These are phyloP conservation scores for Pterobdella sp. DNA, from an alignment of 2,888 invertebrate species.

Conservation along the genomic window DNA sequence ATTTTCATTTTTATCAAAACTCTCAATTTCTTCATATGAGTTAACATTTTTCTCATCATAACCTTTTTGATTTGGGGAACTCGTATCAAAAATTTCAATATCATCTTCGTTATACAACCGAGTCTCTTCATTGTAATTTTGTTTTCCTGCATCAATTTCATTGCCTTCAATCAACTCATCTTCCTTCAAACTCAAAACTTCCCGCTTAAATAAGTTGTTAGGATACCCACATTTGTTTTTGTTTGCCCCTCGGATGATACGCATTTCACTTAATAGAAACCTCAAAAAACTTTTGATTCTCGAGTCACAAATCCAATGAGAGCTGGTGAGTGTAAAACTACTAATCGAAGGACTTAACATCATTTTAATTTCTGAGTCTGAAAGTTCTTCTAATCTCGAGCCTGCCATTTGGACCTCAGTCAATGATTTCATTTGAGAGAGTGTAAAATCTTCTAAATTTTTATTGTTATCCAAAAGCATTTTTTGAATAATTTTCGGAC, in stretches of 20 bases:
- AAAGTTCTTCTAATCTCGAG: conserved; percentile 33
- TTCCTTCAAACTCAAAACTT: not conserved
- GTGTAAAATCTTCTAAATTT: not conserved
- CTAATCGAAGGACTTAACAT: conserved; percentile 31
- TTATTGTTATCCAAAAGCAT: conserved; percentile 20
- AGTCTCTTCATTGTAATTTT: not conserved
- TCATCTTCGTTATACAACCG: not conserved
- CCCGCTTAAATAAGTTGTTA: not conserved
- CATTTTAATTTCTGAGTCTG: conserved; percentile 24
- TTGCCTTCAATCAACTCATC: not conserved
- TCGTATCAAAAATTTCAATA: not conserved
- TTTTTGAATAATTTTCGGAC: conserved; percentile 33
- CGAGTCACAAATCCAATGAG: conserved; percentile 37
- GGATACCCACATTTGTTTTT: conserved; percentile 4
- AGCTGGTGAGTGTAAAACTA: conserved; percentile 33
- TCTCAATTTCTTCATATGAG: not conserved
- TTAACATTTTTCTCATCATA: not conserved
- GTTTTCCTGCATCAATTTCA: not conserved
- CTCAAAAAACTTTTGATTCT: too few relatives aligned
- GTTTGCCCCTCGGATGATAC: not conserved
- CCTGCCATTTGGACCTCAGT: conserved; percentile 37
- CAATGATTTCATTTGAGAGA: conserved; percentile 28
- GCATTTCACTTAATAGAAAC: conserved; percentile 26
- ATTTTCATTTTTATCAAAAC: not conserved
- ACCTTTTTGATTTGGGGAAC: not conserved